Evolutionary conservation across 2,797 vertebrate species (phyloP).

Genomic region (Schizopygopsis pylzovi): DNA sequence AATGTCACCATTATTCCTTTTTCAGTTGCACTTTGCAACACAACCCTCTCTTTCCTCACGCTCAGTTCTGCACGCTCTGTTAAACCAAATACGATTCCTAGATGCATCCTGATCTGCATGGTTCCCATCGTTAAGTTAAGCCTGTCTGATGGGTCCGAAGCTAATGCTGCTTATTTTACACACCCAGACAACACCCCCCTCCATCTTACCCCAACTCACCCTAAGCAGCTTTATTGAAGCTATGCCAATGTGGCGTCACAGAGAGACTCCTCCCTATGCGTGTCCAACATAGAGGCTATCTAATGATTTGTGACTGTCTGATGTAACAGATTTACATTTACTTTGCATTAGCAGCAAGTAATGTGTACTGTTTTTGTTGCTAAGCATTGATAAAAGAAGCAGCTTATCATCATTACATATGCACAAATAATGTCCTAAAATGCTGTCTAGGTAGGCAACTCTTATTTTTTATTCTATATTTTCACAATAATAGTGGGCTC

Average conservation of each 20-base stretch:
- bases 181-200: conserved; percentile 16
- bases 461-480: neutral
- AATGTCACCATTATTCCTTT: neutral
- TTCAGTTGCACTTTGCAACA: neutral
- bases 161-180: conserved; percentile 52
- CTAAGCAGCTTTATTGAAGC: conserved; percentile 56
- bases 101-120: conserved; percentile 16
- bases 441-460: neutral
- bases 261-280: conserved; percentile 33
- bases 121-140: conserved; percentile 49
- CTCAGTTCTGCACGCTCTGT: neutral
- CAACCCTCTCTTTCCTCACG: neutral
- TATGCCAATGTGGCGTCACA: conserved; percentile 45
- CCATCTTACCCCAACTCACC: conserved; percentile 13
- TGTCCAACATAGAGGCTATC: conserved; percentile 3
- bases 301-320: conserved; percentile 21
- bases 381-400: neutral
- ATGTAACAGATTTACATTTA: conserved; percentile 5
- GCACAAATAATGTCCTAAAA: neutral
- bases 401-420: neutral
- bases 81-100: neutral
- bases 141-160: conserved; percentile 44
- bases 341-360: neutral
- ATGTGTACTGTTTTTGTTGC: neutral
- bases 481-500: neutral